Conservation (phyloP, 2,113 vertebrate species). For the Caloenas nicobarica region DNA sequence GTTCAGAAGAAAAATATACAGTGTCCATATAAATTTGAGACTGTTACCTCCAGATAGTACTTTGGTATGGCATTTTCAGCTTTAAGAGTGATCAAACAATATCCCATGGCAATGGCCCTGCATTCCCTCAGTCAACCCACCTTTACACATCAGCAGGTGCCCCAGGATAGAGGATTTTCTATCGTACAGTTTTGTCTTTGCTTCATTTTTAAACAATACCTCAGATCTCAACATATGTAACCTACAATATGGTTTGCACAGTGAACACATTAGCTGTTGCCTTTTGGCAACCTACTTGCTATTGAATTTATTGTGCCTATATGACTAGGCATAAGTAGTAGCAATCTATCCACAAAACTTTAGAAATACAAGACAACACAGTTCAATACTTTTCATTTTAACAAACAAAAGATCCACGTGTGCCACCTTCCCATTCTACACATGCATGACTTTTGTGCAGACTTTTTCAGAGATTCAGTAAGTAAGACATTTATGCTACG, state of each 20-base stretch:
- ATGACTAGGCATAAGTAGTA: not conserved
- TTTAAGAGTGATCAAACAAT: not conserved
- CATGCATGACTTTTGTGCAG: not conserved
- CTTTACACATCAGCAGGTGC: not conserved
- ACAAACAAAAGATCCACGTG: not conserved
- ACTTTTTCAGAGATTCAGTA: not conserved
- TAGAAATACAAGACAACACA: not conserved
- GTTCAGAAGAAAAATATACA: not conserved
- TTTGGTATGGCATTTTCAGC: not conserved
- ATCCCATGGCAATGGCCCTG: rapidly evolving
- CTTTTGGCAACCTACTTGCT: not conserved
- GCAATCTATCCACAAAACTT: not conserved
- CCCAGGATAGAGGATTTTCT: not conserved
- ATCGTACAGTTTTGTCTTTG: not conserved
- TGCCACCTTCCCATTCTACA: not conserved
- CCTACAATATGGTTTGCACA: not conserved
- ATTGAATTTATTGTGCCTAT: not conserved
- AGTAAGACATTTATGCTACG: not conserved
- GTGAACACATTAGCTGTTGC: not conserved
- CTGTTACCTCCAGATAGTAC: not conserved
- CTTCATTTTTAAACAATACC: not conserved
- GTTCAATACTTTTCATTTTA: not conserved
- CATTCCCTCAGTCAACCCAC: not conserved
- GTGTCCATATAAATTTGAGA: not conserved
- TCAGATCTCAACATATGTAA: not conserved